Percentiles rank a stretch among this genome's conserved stretches.
Conservation (phyloP, 2,888 invertebrate species). For the Brachyptera risi region DNA sequence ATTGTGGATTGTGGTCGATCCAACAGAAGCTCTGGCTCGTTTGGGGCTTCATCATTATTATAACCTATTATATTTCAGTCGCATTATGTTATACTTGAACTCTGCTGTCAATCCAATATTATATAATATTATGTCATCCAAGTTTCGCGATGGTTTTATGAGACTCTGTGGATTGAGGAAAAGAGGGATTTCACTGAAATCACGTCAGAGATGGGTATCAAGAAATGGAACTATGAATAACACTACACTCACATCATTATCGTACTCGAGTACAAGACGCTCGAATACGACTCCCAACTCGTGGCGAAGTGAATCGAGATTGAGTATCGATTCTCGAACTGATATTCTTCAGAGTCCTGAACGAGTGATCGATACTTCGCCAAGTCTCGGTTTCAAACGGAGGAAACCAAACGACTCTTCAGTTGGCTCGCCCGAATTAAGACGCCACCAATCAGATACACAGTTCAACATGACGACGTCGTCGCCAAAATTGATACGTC, state of each 20-base stretch:
- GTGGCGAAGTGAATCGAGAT: conserved; percentile 10
- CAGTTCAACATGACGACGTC: not conserved
- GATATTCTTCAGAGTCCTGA: conserved; percentile 5
- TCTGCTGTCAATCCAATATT: conserved; percentile 87
- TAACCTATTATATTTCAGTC: conserved; percentile 75
- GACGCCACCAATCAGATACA: conserved; percentile 6
- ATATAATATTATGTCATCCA: conserved; percentile 90
- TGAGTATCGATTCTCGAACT: conserved; percentile 4
- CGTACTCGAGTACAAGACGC: conserved; percentile 20
- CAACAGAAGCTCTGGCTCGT: conserved; percentile 61
- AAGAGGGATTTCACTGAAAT: not conserved
- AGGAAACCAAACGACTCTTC: not conserved
- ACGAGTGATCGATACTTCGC: not conserved
- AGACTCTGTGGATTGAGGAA: conserved; percentile 50
- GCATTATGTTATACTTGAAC: conserved; percentile 84
- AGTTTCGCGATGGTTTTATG: conserved; percentile 78
- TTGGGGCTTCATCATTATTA: conserved; percentile 76
- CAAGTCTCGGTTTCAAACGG: not conserved
- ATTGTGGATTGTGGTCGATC: conserved; percentile 75
- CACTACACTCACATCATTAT: conserved; percentile 23
- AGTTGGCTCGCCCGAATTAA: not conserved
- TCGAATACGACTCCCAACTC: conserved; percentile 6
- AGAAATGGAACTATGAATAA: conserved; percentile 9
- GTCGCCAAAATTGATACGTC: not conserved
- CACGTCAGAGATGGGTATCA: conserved; percentile 8